Evolutionary conservation across 2,888 invertebrate genomes (phyloP), one percentile per base, ranked within the genome.

Genomic region (Diplolepis rosae): DNA sequence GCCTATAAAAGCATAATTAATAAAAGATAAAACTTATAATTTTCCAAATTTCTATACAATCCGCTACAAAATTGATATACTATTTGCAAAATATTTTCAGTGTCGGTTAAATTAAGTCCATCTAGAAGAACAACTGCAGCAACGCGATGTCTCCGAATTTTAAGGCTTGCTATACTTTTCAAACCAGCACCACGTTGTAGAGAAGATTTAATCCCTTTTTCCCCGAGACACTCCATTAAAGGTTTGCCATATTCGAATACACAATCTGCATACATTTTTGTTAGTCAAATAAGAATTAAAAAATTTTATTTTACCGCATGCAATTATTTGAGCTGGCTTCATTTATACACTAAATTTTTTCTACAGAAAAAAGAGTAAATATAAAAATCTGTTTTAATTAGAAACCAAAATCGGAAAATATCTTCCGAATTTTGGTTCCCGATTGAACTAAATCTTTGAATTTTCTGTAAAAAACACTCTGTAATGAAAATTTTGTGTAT

Each of bases 51-150:
- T 42, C 13, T 30, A n/a, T 22, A 52, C 11, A 51, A 22, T 51
- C 15, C 51, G 9, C 51, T 51, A 4, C 13, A 51, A 51, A 9
- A 51, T 27, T 9, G 11, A 22, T 24, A 65, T 79, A 88, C 88
- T 82, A 85, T 70, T 65, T 82, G 80, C 0, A 89, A 77, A n/a
- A 88, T 80, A 68, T 87, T 88, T 7, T 88, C 84, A 6, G 82
- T 70, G 0, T 82, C 78, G 1, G 85, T 85, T 4, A 86, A 66
- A 77, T 88, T 85, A 2, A 88, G 74, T 32, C 80, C 82, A 52
- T 89, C 89, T 9, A 88, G 51, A 24, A 88, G 72, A 9, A 89
- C 84, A 0, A 89, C 79, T 0, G 87, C 85, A 30, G 88, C 87
- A 4, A 89, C 78, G 0, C 88, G 84, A 68, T 87, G 85, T 24